phyloP scores from a whole-genome alignment of 2,113 vertebrate genomes.

The Eulemur rufifrons region DNA sequence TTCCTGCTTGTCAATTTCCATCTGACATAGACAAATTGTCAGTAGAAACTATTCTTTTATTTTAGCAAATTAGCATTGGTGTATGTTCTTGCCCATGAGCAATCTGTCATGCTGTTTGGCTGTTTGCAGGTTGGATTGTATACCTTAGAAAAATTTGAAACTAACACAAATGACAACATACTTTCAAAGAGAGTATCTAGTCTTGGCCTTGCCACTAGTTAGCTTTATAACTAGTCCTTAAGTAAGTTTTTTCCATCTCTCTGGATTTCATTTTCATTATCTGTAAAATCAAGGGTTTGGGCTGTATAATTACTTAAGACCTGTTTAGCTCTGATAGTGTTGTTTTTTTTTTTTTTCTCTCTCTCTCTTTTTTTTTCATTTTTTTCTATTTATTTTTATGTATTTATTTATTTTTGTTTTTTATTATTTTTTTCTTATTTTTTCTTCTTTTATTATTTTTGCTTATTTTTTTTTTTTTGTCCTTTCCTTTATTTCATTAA shows the following conservation, averaged over 20 bases:
- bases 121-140: not conserved
- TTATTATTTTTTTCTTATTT: too few relatives aligned
- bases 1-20: not conserved
- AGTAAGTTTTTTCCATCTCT: not conserved
- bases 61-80: not conserved
- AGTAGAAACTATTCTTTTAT: not conserved
- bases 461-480: too few relatives aligned
- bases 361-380: too few relatives aligned
- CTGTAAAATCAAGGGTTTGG: not conserved
- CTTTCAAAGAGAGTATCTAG: not conserved
- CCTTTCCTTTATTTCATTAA: too few relatives aligned
- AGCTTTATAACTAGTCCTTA: not conserved
- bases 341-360: not conserved
- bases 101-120: not conserved
- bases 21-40: not conserved
- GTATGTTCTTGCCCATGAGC: not conserved
- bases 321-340: not conserved
- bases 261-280: not conserved
- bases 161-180: not conserved
- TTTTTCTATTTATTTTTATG: too few relatives aligned
- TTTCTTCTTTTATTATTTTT: too few relatives aligned
- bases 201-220: not conserved
- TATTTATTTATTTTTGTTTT: too few relatives aligned
- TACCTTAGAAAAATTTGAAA: slow-evolving; percentile 26
- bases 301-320: not conserved